phyloP scores from a whole-genome alignment of 2,888 invertebrate genomes.

The Reticulitermes lucifugus region DNA sequence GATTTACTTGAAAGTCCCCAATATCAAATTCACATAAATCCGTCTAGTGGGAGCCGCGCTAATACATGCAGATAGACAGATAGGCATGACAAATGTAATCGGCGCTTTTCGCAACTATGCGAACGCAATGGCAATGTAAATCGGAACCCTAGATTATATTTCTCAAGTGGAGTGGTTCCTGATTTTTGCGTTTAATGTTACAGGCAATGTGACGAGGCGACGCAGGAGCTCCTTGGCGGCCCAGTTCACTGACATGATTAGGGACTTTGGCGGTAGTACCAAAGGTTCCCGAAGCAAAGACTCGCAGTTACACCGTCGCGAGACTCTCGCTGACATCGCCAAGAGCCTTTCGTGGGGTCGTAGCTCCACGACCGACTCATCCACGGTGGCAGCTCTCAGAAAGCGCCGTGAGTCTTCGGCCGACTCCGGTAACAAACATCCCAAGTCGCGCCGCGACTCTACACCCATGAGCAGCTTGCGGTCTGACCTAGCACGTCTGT shows the following conservation, averaged over 20 bases:
- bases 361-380: constrained; percentile 69
- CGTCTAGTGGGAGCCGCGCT: too few species aligned
- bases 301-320: constrained; percentile 82
- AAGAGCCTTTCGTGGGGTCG: constrained; percentile 87
- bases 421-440: constrained; percentile 72
- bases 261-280: constrained; percentile 76
- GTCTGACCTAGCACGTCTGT: constrained; percentile 78
- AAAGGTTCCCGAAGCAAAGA: constrained; percentile 64
- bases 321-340: constrained; percentile 89
- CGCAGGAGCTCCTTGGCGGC: constrained; percentile 84
- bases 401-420: constrained; percentile 91
- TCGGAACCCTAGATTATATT: too few species aligned
- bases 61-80: too few species aligned
- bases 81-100: too few species aligned
- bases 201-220: constrained; percentile 67
- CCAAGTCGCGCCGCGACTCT: constrained; percentile 75
- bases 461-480: constrained; percentile 40
- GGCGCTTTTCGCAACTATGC: too few species aligned
- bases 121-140: too few species aligned
- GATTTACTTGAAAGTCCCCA: too few species aligned
- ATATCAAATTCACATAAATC: too few species aligned
- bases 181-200: neutral
- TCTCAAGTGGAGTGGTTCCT: too few species aligned
- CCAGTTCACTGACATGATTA: constrained; percentile 87
- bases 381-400: constrained; percentile 65